Evolutionary conservation across 1,140 invertebrate genomes (phyloP).

Genomic region (Lordiphosa stackelbergi): DNA sequence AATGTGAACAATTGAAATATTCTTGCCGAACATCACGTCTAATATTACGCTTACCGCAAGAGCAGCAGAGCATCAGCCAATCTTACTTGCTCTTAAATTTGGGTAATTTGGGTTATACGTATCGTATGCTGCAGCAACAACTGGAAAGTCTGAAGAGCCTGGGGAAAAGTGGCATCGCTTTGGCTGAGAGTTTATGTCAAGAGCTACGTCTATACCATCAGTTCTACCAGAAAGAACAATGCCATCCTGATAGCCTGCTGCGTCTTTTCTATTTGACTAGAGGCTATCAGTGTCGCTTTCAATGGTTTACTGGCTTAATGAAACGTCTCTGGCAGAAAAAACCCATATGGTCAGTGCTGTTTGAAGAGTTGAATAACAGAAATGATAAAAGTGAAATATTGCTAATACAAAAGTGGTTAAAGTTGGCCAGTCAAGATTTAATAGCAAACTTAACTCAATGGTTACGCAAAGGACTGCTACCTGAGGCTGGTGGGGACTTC

Average conservation of each 20-base stretch:
- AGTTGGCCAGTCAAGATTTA: slow-evolving; percentile 8
- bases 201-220: slow-evolving; percentile 13
- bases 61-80: slow-evolving; percentile 39
- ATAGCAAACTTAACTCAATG: slow-evolving; percentile 15
- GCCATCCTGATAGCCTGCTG: slow-evolving; percentile 1
- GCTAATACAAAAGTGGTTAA: slow-evolving; percentile 28
- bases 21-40: slow-evolving; percentile 15
- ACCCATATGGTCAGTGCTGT: slow-evolving; percentile 12
- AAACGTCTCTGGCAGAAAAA: background rate
- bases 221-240: slow-evolving; percentile 6
- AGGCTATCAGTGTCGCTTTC: slow-evolving; percentile 1
- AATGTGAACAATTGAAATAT: slow-evolving; percentile 26
- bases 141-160: background rate
- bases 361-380: slow-evolving; percentile 9
- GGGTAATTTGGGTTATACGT: slow-evolving; percentile 35
- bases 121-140: slow-evolving; percentile 15
- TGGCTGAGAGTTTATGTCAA: slow-evolving; percentile 8
- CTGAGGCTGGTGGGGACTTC: slow-evolving; percentile 4
- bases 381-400: slow-evolving; percentile 1
- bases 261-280: slow-evolving; percentile 8
- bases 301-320: slow-evolving; percentile 27
- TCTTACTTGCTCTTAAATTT: slow-evolving; percentile 37
- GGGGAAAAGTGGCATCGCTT: slow-evolving; percentile 5
- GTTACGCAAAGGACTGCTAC: slow-evolving; percentile 19
- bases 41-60: slow-evolving; percentile 31